Base-by-base conservation (phyloP, 2,797 vertebrate species). In the Helostoma temminkii region DNA sequence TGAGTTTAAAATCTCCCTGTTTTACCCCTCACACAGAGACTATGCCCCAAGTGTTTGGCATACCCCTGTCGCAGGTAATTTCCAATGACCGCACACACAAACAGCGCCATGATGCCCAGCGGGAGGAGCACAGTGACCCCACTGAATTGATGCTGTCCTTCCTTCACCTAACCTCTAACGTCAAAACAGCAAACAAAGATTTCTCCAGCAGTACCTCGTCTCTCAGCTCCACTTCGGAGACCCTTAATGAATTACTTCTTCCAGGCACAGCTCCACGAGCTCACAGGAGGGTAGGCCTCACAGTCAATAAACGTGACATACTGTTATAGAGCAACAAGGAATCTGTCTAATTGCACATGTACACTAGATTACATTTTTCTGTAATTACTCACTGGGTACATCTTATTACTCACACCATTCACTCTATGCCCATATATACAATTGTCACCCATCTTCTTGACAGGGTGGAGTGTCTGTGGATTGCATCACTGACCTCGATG, bases 161-260 rank as follows among this genome's bases (percentile, higher is more conserved):
- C 89, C 94, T 97, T 70, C 96, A 96, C 6, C 95, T 97, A 32
- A 95, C 92, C 87, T 88, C 90, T 71, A 95, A 91, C 89, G 75
- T 90, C 76, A 98, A 95, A 92, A 93, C 89, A 62, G 83, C 93
- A 75, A 96, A 95, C 91, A 97, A 95, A 88, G 98, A 99, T 85
- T 92, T 98, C 83, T 99, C 97, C 91, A 98, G 98, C 95, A 99
- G 98, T 93, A 98, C 97, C 92, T 99, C 98, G 5, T 99, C 98
- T 89, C 96, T 99, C 58, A 98, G 98, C 93, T 99, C 97, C 71
- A 96, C 95, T 70, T 97, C 96, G 0, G 98, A 99, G 93, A 98
- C 95, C 9, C 95, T 94, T 0, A 96, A 95, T 7, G 97, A 96
- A 78, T 95, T 93, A 18, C 94, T 95, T 9, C 91, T 94, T 19